Evolutionary conservation across 2,888 invertebrate species (phyloP), one percentile per base, ranked within the genome.

Genomic region (Belgica antarctica): DNA sequence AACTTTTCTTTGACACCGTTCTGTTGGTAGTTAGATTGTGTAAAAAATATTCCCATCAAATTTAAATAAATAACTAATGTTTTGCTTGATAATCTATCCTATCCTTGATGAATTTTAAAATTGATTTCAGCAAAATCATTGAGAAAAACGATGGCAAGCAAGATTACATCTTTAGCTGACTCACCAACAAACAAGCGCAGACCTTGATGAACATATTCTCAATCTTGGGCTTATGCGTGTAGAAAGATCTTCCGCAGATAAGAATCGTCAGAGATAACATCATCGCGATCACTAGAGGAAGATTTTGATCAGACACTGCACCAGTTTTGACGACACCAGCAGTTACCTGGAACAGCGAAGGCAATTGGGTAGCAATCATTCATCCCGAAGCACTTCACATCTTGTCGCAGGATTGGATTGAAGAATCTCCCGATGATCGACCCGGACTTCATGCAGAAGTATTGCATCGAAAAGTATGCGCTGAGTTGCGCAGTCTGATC

Each of bases 371-470:
- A 66, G 12, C 65, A 66, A 19, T 47, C 65, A 25, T 47, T 47
- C 19, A 36, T 63, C 3, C 65, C 65, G n/a, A 66, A 66, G 46
- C 65, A 66, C 28, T 66, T 66, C 1, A 66, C 28, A 28, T 66
- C 65, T 10, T 15, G 27, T 47, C 65, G 41, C 17, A 66, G n/a
- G 17, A 66, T 47, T 15, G 65, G 65, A 47, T 25, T 46, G 1
- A 66, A 17, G 28, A 66, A 27, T 27, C 65, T n/a, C n/a, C 46
- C 47, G 15, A 66, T 27, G 15, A 66, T 36, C 1, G 46, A 46
- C 17, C 65, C 65, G 1, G 17, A 24, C 12, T 66, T 66, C 17
- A 66, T 46, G 3, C 65, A 41, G 10, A 66, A 46, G 19, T 66
- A 66, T 47, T 66, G 65, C 12, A 66, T 27, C 12, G 65, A 66